Evolutionary conservation across 2,888 invertebrate genomes (phyloP).

Genomic region (Agrochola macilenta): DNA sequence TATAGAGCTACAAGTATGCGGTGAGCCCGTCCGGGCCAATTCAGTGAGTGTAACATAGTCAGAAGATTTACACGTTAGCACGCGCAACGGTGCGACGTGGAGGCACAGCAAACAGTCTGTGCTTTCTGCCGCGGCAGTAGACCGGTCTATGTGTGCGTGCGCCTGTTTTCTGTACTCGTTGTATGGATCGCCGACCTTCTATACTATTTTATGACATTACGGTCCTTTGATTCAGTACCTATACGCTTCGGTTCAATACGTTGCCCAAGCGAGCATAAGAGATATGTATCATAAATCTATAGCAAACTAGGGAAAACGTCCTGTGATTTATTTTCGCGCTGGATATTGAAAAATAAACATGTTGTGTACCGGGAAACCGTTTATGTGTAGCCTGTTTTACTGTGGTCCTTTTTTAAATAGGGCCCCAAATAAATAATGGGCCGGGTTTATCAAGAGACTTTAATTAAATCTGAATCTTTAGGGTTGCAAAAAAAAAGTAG

Average conservation of each 20-base stretch:
- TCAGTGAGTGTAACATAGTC: too few relatives aligned
- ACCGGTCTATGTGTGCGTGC: neutral
- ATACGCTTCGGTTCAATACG: constrained; percentile 35
- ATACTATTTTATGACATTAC: neutral
- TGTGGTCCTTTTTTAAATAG: neutral
- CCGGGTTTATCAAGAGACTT: neutral
- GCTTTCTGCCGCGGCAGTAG: too few relatives aligned
- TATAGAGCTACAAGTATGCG: too few relatives aligned
- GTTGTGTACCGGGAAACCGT: constrained; percentile 3
- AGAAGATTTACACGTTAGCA: too few relatives aligned
- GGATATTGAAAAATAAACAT: constrained; percentile 50
- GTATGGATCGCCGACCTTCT: neutral
- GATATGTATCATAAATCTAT: constrained; percentile 52
- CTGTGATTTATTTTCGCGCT: constrained; percentile 39
- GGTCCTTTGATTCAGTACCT: neutral
- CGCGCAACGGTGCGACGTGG: too few relatives aligned
- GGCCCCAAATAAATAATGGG: neutral
- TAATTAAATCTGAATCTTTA: neutral
- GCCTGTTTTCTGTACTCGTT: neutral
- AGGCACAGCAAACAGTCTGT: too few relatives aligned
- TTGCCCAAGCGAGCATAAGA: constrained; percentile 35
- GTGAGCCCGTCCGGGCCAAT: too few relatives aligned
- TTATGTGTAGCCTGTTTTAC: constrained; percentile 1
- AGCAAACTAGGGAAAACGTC: constrained; percentile 30
- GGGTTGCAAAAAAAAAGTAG: too few relatives aligned